phyloP scores from a whole-genome alignment of 2,797 vertebrate species.

The Morelia viridis region DNA sequence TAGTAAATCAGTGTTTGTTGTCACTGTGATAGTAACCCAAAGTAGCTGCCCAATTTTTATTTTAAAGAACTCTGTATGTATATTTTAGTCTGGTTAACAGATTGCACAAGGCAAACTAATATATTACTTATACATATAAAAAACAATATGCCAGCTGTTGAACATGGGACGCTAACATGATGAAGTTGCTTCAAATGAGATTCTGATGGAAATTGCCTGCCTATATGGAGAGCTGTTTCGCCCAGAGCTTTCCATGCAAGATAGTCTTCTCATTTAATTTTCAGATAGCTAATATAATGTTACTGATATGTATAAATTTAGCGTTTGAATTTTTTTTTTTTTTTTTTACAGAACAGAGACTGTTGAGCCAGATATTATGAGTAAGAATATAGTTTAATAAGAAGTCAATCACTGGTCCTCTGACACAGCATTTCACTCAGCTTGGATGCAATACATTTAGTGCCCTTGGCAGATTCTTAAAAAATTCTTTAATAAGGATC shows the following conservation, averaged over 20 bases:
- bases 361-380: neutral
- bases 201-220: neutral
- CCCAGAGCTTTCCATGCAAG: neutral
- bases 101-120: neutral
- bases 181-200: neutral
- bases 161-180: neutral
- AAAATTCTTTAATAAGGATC: constrained; percentile 28
- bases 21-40: neutral
- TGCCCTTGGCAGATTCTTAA: constrained; percentile 7
- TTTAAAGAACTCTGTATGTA: neutral
- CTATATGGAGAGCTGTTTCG: neutral
- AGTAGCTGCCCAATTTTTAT: neutral
- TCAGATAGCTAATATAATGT: neutral
- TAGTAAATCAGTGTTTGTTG: neutral
- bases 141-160: neutral
- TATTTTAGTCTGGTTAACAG: neutral
- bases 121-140: neutral
- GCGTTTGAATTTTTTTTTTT: neutral
- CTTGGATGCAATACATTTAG: neutral
- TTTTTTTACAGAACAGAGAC: neutral
- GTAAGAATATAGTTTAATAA: neutral
- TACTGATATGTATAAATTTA: neutral
- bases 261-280: neutral
- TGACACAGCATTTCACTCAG: neutral
- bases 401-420: neutral